A percentile compares a stretch with the other conserved stretches of the same genome.
phyloP scores from a whole-genome alignment of 2,888 invertebrate species.

The Resseliella maxima region DNA sequence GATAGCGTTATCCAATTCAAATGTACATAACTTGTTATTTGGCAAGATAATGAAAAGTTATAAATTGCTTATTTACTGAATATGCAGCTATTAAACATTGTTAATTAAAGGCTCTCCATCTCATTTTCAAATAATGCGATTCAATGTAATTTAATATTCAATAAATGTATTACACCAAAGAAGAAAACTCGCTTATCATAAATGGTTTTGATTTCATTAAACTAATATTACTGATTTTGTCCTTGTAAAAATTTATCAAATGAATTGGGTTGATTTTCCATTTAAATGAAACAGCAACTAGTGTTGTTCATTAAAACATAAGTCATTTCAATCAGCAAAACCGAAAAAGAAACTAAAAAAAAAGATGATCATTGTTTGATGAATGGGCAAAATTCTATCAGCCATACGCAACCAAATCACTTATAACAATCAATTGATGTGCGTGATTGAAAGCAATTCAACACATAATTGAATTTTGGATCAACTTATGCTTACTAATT shows the following conservation, averaged over 20 bases:
- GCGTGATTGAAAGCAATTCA: slow-evolving; percentile 36
- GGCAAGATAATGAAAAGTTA: background rate
- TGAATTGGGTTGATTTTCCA: background rate
- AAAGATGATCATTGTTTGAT: background rate
- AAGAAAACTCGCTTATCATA: background rate
- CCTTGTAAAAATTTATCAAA: background rate
- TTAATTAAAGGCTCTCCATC: no score
- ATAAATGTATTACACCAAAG: background rate
- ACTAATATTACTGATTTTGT: background rate
- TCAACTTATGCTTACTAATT: slow-evolving; percentile 18
- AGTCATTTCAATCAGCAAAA: no score
- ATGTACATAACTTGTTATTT: no score
- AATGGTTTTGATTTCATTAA: background rate
- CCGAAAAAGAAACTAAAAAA: background rate
- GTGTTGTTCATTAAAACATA: no score
- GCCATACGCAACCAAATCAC: background rate
- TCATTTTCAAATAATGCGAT: no score
- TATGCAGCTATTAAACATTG: no score
- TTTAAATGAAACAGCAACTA: background rate
- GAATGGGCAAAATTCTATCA: background rate
- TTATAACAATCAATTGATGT: background rate
- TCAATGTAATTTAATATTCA: no score
- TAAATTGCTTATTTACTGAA: no score
- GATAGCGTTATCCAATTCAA: background rate
- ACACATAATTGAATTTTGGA: background rate